A percentile compares a stretch with the other conserved stretches of the same genome.
These are phyloP conservation scores for Pegoplata infirma DNA, from an alignment of 2,888 invertebrate species.

Conservation along the genomic window DNA sequence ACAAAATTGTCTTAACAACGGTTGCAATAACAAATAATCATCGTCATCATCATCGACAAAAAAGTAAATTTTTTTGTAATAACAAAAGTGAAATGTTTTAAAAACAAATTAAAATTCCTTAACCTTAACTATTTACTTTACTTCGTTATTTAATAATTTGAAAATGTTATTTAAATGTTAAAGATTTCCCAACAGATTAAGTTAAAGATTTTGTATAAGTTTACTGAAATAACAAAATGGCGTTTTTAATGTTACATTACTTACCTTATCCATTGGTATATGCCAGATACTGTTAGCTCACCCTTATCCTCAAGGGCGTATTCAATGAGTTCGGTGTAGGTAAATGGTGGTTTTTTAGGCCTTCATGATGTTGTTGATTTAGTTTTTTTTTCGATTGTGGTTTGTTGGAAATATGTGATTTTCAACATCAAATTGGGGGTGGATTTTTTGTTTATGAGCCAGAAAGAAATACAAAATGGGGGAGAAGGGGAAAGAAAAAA, in stretches of 20 bases:
- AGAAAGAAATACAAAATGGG: too few species aligned
- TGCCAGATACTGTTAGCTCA: conserved; percentile 92
- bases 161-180: conserved; percentile 48
- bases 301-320: conserved; percentile 91
- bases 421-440: not conserved
- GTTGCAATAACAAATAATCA: conserved; percentile 48
- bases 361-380: conserved; percentile 69
- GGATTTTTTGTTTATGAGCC: too few species aligned
- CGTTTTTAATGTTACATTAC: conserved; percentile 76
- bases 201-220: not conserved
- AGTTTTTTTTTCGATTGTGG: conserved; percentile 64
- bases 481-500: not conserved
- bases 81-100: conserved; percentile 42
- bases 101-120: conserved; percentile 47
- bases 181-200: conserved; percentile 41
- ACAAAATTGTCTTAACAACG: conserved; percentile 45
- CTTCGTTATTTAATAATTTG: conserved; percentile 17
- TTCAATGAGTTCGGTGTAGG: conserved; percentile 94
- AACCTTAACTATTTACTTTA: conserved; percentile 32
- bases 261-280: conserved; percentile 97
- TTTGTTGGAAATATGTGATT: conserved; percentile 50
- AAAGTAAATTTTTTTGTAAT: not conserved
- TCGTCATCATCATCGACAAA: not conserved
- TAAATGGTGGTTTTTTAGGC: conserved; percentile 91
- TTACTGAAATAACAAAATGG: conserved; percentile 69